phyloP scores from a whole-genome alignment of 2,888 invertebrate species.

The Drosophila putrida region DNA sequence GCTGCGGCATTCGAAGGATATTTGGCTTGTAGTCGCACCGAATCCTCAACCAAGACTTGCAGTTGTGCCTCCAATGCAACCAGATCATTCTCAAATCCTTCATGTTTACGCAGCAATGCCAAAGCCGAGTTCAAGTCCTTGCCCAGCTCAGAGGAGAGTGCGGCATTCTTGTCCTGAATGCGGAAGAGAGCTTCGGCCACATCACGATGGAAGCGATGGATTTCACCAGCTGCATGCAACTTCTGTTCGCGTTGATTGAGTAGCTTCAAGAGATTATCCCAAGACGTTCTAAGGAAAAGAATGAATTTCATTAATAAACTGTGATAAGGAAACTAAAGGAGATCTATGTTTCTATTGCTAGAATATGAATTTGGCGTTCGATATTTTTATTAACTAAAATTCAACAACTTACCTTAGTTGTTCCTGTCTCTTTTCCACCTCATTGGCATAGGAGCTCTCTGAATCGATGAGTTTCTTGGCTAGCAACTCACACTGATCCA shows the following conservation, averaged over 20 bases:
- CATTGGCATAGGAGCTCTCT: slow-evolving; percentile 93
- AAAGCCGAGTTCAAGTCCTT: slow-evolving; percentile 95
- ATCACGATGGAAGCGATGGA: slow-evolving; percentile 98
- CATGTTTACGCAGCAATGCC: slow-evolving; percentile 93
- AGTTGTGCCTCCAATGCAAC: slow-evolving; percentile 96
- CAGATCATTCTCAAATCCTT: slow-evolving; percentile 96
- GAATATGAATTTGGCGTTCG: too few relatives aligned
- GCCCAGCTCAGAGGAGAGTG: slow-evolving; percentile 92
- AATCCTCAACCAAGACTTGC: slow-evolving; percentile 96
- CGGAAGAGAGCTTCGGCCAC: slow-evolving; percentile 95
- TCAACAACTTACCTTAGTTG: slow-evolving; percentile 90
- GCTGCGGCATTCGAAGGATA: slow-evolving; percentile 97
- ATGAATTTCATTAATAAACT: not conserved
- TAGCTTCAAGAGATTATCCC: slow-evolving; percentile 95
- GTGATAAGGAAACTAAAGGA: not conserved
- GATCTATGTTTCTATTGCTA: too few relatives aligned
- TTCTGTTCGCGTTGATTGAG: slow-evolving; percentile 94
- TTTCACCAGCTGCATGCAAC: slow-evolving; percentile 97
- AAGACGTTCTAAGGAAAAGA: slow-evolving; percentile 88
- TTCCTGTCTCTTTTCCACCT: slow-evolving; percentile 94
- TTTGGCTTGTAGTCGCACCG: slow-evolving; percentile 92
- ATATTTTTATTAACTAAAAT: too few relatives aligned
- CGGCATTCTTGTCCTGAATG: slow-evolving; percentile 95
- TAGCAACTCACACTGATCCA: slow-evolving; percentile 95
- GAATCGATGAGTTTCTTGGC: slow-evolving; percentile 95